Conservation (phyloP, 2,797 vertebrate species). For the Artibeus lituratus region DNA sequence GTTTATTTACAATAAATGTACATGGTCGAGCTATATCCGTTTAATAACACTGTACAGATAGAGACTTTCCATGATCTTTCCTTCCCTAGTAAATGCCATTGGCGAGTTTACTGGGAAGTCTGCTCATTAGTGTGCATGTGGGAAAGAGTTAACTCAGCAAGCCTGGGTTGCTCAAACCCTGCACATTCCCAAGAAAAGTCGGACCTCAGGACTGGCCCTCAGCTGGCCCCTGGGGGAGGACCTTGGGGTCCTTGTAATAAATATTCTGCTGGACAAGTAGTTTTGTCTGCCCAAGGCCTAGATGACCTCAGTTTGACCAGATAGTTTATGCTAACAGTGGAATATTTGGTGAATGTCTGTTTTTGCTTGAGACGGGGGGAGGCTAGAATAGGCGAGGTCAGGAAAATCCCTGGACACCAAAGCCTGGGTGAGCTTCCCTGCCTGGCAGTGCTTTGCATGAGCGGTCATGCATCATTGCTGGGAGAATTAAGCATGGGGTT, state of each 20-base stretch:
- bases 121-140: not conserved
- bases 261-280: not conserved
- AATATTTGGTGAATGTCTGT: not conserved
- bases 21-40: not conserved
- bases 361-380: not conserved
- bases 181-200: not conserved
- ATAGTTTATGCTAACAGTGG: not conserved
- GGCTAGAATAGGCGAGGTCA: not conserved
- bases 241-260: not conserved
- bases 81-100: not conserved
- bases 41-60: not conserved
- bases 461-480: not conserved
- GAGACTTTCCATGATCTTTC: not conserved
- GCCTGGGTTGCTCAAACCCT: not conserved
- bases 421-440: not conserved
- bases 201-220: not conserved
- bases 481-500: not conserved
- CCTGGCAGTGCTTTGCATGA: not conserved
- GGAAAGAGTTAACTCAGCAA: not conserved
- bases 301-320: not conserved
- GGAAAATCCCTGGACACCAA: not conserved
- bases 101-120: not conserved
- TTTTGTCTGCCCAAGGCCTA: not conserved
- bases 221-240: not conserved
- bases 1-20: not conserved